Evolutionary conservation across 2,888 invertebrate species (phyloP), one percentile per base, ranked within the genome.

Genomic region (Adelphocoris suturalis): DNA sequence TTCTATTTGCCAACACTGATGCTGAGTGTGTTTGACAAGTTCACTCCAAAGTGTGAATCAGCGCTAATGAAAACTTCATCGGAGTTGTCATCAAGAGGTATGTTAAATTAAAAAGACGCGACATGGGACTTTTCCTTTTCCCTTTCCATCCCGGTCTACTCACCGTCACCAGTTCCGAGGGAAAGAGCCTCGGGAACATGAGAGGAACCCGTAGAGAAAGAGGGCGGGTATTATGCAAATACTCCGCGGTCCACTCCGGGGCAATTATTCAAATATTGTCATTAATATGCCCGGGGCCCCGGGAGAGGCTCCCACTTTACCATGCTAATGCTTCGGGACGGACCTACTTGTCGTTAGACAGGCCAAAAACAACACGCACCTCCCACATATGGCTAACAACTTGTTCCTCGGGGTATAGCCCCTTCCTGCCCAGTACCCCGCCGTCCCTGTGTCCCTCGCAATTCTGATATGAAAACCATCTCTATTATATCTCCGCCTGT

Each of bases 241-340:
- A 86, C 78, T 78, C 81, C 46, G 86, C 86, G 86, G 89, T 90
- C 89, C 89, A 90, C 89, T 88, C 90, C 87, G 55, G 55, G 81
- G 89, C 90, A 90, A 90, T 90, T 90, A 90, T 90, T 90, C 90
- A 90, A 90, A 90, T 90, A 90, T 90, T 90, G 90, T 90, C 90
- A 90, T 90, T 90, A 90, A 90, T 90, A 90, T 90, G 90, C 90
- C 86, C 84, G 76, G 57, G 86, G 87, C 89, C 88, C 86, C 89
- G 16, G 89, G 57, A 28, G 47, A 52, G 27, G 61, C 89, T 68
- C 82, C 90, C 90, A 90, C 90, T 90, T 81, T 90, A 84, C 89
- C 87, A 90, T 90, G 90, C 90, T 90, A 90, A 90, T 90, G 90
- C 82, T 23, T 61, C 57, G 52, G 55, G 82, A 61, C 55, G 80